Percentiles rank a stretch among this genome's conserved stretches.
Evolutionary conservation across 2,888 invertebrate species (phyloP).

Genomic region (Tethea ocularis): DNA sequence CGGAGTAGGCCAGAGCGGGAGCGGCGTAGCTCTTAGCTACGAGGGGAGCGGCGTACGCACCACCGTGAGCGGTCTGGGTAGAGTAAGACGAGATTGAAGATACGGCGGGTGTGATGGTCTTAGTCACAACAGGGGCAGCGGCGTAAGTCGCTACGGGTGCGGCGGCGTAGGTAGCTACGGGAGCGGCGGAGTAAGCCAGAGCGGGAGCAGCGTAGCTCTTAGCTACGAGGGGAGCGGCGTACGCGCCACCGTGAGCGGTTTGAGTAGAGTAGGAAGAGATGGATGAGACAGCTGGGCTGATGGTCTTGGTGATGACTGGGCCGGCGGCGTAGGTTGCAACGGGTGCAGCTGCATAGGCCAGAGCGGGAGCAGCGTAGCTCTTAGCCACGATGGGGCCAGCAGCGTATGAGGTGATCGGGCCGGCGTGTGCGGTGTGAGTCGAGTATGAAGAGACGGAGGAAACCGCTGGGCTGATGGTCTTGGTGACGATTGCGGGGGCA

Average conservation of each 20-base stretch:
- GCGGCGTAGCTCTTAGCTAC: slow-evolving; percentile 72
- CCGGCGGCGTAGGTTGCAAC: slow-evolving; percentile 61
- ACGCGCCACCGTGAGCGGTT: slow-evolving; percentile 48
- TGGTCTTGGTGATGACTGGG: slow-evolving; percentile 35
- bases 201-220: slow-evolving; percentile 53
- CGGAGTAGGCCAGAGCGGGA: slow-evolving; percentile 63
- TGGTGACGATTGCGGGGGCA: slow-evolving; percentile 62
- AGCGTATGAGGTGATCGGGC: slow-evolving; percentile 47
- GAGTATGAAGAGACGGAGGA: slow-evolving; percentile 55
- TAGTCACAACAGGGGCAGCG: slow-evolving; percentile 38
- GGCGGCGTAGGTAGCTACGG: slow-evolving; percentile 49
- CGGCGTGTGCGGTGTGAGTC: slow-evolving; percentile 51
- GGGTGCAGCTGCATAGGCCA: slow-evolving; percentile 71
- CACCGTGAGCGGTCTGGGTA: slow-evolving; percentile 72
- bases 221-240: slow-evolving; percentile 67
- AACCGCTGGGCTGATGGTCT: slow-evolving; percentile 66
- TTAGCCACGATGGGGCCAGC: slow-evolving; percentile 58
- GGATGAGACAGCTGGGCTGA: slow-evolving; percentile 42
- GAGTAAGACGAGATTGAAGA: slow-evolving; percentile 15
- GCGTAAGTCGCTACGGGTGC: slow-evolving; percentile 56
- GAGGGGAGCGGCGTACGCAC: slow-evolving; percentile 49
- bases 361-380: slow-evolving; percentile 67
- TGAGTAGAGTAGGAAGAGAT: slow-evolving; percentile 60
- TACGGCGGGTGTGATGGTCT: slow-evolving; percentile 44
- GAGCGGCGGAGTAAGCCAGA: slow-evolving; percentile 41